Conservation (phyloP, 2,113 vertebrate genomes). For the Probosciger aterrimus region DNA sequence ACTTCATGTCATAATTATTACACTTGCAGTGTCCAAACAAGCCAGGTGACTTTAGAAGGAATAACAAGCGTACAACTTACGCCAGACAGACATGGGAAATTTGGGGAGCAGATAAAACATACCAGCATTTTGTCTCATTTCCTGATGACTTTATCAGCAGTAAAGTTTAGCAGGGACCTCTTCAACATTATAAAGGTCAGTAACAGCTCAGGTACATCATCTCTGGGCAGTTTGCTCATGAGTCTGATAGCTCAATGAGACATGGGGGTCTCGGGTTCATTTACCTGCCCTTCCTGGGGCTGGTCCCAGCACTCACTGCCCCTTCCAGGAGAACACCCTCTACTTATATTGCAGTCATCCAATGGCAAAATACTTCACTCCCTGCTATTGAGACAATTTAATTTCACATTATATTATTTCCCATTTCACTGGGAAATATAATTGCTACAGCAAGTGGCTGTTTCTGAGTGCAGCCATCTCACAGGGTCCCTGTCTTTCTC, state of each 20-base stretch:
- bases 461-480: not conserved
- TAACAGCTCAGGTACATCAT: not conserved
- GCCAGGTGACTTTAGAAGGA: not conserved
- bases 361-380: not conserved
- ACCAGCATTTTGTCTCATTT: not conserved
- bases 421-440: not conserved
- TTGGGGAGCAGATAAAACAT: not conserved
- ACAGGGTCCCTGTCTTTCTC: not conserved
- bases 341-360: not conserved
- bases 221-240: not conserved
- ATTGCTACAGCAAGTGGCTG: not conserved
- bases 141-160: not conserved
- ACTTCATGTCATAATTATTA: not conserved
- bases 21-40: not conserved
- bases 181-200: accelerated
- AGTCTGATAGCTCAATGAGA: not conserved
- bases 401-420: not conserved
- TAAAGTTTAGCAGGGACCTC: accelerated
- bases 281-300: not conserved
- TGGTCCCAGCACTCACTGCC: not conserved
- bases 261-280: accelerated
- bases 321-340: not conserved
- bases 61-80: not conserved
- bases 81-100: not conserved
- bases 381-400: not conserved